phyloP scores from a whole-genome alignment of 2,888 invertebrate species.

The Odontocerum albicorne region DNA sequence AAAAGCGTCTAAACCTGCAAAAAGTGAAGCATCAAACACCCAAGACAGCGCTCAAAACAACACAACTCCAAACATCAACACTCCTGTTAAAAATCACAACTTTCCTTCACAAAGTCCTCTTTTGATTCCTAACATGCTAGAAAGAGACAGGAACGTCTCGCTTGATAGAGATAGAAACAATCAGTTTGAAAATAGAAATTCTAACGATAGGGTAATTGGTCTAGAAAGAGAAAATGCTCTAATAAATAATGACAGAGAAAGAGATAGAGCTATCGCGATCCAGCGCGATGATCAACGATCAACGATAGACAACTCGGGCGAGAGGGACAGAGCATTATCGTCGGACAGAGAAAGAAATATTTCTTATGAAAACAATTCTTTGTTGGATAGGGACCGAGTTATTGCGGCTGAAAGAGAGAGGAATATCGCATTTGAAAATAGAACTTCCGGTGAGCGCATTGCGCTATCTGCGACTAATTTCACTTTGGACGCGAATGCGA shows the following conservation, averaged over 20 bases:
- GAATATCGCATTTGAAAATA: constrained; percentile 5
- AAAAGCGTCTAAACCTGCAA: constrained; percentile 16
- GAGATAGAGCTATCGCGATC: background rate
- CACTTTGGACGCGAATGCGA: constrained; percentile 18
- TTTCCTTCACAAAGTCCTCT: constrained; percentile 16
- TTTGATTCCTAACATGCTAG: constrained; percentile 7
- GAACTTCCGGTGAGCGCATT: constrained; percentile 40
- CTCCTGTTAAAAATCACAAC: constrained; percentile 10
- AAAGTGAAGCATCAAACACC: constrained; percentile 18
- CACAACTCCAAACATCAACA: constrained; percentile 8
- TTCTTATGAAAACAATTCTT: constrained; percentile 22
- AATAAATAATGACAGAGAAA: constrained; percentile 7
- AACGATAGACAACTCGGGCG: constrained; percentile 3
- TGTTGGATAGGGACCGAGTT: constrained; percentile 13
- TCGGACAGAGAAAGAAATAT: constrained; percentile 15
- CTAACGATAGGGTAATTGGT: background rate
- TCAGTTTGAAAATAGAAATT: constrained; percentile 14
- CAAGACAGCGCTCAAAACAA: constrained; percentile 3
- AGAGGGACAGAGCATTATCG: constrained; percentile 41
- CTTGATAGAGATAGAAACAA: constrained; percentile 18
- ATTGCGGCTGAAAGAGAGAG: constrained; percentile 22
- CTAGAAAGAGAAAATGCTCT: constrained; percentile 9
- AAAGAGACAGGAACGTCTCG: constrained; percentile 19
- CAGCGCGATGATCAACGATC: constrained; percentile 1
- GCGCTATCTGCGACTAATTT: constrained; percentile 12